Evolutionary conservation across 1,140 invertebrate genomes (phyloP), one percentile per base, ranked within the genome.

Genomic region (Archegozetes longisetosus): DNA sequence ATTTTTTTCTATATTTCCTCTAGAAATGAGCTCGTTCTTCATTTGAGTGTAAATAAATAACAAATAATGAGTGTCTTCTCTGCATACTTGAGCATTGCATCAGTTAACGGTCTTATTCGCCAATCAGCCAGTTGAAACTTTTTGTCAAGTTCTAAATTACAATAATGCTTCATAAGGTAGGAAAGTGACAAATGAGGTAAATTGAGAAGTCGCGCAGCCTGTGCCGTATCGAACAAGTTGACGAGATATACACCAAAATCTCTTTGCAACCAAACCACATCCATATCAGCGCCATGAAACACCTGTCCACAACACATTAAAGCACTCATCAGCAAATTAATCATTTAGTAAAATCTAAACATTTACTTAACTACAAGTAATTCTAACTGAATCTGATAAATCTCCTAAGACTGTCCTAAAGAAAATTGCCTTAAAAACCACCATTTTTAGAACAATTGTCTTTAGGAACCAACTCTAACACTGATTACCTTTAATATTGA

Each of bases 201-300:
- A n/a, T 80, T 76, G 0, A 98, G 74, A 0, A 81, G 73, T 63
- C 84, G 80, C 0, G 89, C 82, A 0, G 92, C 93, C 67, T 86
- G 81, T 70, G 89, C 80, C 0, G 94, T 98, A 70, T 99, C 95
- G 72, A 98, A 97, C 82, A 98, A 83, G 67, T 96, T 95, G 0
- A 98, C 91, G 20, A 98, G 71, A 69, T 98, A 98, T 0, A 98
- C 65, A 0, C 88, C 86, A 58, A 98, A 82, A 76, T 99, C 95
- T 51, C 88, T 78, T 71, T 98, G 95, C 23, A 99, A 73, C 95
- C 95, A 98, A 23, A 82, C 72, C 29, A 98, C 79, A 71, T 99
- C 95, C 50, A 68, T 76, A 59, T 91, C 82, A 0, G 88, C 85
- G 46, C 94, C 94, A 71, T 98, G 95, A 66, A 98, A 85, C 2